These are phyloP conservation scores for Glareola pratincola DNA, from an alignment of 2,113 vertebrate genomes.

Conservation along the genomic window DNA sequence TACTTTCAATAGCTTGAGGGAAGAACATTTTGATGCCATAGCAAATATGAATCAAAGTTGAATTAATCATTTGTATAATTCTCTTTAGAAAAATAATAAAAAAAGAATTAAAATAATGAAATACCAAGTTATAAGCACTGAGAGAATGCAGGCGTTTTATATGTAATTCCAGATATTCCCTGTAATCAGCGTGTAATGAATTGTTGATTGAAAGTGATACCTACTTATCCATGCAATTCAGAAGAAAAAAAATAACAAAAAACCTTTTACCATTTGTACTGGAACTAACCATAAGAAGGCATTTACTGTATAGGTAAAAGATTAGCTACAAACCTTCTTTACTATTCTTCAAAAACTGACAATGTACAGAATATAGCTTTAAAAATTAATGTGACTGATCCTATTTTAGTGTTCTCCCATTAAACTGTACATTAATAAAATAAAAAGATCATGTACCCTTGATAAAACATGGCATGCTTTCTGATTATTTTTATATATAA, in stretches of 20 bases:
- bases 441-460: neutral
- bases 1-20: neutral
- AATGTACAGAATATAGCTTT: neutral
- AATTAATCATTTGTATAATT: neutral
- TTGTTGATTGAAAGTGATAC: neutral
- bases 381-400: neutral
- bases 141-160: neutral
- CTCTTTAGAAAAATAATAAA: neutral
- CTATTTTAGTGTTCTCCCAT: neutral
- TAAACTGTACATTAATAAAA: neutral
- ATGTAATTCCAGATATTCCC: neutral
- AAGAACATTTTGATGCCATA: neutral
- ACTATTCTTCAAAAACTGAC: neutral
- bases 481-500: neutral
- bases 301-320: neutral
- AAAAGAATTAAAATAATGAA: neutral
- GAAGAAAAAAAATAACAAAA: neutral
- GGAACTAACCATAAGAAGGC: neutral
- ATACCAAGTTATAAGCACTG: neutral
- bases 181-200: neutral
- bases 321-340: neutral
- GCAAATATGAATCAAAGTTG: neutral
- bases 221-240: neutral
- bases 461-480: neutral
- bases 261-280: neutral